Percentiles rank a stretch among this genome's conserved stretches.
Conservation (phyloP, 2,797 vertebrate genomes). For the Sebastes itinus region DNA sequence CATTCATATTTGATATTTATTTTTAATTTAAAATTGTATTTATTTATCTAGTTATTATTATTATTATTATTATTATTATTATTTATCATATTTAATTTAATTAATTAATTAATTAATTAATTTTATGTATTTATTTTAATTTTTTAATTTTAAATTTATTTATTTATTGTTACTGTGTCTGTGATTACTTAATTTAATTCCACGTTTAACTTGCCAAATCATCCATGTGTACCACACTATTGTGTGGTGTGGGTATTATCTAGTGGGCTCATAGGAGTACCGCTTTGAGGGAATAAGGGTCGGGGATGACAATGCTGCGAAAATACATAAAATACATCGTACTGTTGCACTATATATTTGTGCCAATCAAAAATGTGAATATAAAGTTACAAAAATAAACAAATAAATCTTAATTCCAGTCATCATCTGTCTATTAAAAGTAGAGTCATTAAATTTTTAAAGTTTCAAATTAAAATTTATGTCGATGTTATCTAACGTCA, state of each 20-base stretch:
- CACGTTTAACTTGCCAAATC: no score
- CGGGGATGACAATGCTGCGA: neutral
- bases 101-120: no score
- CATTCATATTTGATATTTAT: neutral
- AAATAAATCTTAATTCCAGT: neutral
- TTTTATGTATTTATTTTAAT: no score
- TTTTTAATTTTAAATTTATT: no score
- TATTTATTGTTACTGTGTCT: neutral
- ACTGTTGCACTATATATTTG: neutral
- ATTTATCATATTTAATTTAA: neutral
- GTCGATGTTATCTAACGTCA: neutral
- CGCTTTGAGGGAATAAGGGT: neutral
- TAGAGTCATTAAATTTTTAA: neutral
- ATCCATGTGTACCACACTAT: no score
- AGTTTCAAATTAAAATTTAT: neutral
- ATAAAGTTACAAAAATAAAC: neutral
- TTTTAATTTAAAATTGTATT: neutral
- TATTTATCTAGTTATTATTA: neutral
- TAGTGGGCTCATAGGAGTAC: neutral
- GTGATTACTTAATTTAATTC: neutral
- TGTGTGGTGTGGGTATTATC: neutral
- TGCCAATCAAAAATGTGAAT: neutral
- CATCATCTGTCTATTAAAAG: neutral
- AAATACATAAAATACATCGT: neutral
- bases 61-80: no score